Evolutionary conservation across 2,113 vertebrate species (phyloP), one percentile per base, ranked within the genome.

Genomic region (Neodon shergylaensis): DNA sequence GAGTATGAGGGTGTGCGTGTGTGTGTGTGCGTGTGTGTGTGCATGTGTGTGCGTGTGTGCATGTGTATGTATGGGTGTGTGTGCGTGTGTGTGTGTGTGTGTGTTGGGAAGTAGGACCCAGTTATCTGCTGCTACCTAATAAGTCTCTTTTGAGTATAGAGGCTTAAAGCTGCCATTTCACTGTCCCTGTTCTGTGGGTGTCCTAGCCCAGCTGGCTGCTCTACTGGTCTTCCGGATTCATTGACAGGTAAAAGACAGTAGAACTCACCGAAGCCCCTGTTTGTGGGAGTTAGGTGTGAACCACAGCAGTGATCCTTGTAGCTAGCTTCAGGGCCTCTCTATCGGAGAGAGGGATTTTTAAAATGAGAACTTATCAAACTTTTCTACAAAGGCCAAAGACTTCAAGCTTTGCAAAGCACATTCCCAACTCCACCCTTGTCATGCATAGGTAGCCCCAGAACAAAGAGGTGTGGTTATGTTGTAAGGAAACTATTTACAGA

Each of bases 401-500:
- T 78, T 54, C 17, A 36, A 68, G 21, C 42, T 83, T 42, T 58
- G 33, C 33, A 39, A 44, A 16, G 16, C 58, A 68, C 5, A 8
- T 26, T 42, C n/a, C 58, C 44, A 16, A 2, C 52, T n/a, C 8
- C 54, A 39, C 21, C 4, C 2, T 36, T 28, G 10, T 36, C 33
- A 10, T 19, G 0, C 0, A 31, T 12, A 78, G 31, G 28, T 6
- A 42, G 85, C 76, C 22, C 8, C 1, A 14, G 58, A 33, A 49
- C 0, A 4, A 7, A 21, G 0, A 10, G n/a, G 39, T 21, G 1
- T 17, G 24, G 24, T 19, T 24, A 13, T 36, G 76, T 42, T 26
- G 11, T 2, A n/a, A n/a, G 47, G 70, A 88, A 85, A 33, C 44
- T n/a, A 44, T 39, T 92, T 42, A 84, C 39, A 52, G 42, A 66